Conservation (phyloP, 2,888 invertebrate genomes). For the Mesorhabditis belari region DNA sequence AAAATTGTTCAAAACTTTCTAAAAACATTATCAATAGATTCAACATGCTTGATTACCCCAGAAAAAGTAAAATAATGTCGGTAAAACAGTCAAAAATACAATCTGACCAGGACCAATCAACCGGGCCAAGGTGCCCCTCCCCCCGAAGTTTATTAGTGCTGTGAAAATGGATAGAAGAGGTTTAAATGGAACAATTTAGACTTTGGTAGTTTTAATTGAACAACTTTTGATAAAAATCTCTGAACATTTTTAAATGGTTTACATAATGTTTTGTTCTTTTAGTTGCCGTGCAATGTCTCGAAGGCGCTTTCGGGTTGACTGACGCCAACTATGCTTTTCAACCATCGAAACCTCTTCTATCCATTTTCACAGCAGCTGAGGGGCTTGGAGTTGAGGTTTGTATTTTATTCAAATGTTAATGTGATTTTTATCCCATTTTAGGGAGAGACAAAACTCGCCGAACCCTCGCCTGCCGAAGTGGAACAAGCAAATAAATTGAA, state of each 20-base stretch:
- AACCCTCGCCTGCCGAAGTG: conserved; percentile 54
- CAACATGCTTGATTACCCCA: too few relatives aligned
- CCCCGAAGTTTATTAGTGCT: conserved; percentile 42
- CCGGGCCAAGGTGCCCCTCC: too few relatives aligned
- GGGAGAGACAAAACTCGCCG: conserved; percentile 33
- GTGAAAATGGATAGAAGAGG: conserved; percentile 58
- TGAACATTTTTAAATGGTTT: too few relatives aligned
- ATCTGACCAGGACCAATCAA: not conserved
- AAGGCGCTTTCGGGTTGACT: conserved; percentile 75
- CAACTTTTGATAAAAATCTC: too few relatives aligned
- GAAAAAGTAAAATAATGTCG: too few relatives aligned
- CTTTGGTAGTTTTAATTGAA: too few relatives aligned
- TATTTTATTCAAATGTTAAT: not conserved
- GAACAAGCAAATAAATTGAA: conserved; percentile 75
- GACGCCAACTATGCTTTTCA: conserved; percentile 55
- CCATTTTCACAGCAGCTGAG: conserved; percentile 56
- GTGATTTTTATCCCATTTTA: conserved; percentile 2
- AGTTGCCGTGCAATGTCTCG: conserved; percentile 82
- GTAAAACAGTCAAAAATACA: too few relatives aligned
- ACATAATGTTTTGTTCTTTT: conserved; percentile 17
- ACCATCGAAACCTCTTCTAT: conserved; percentile 55
- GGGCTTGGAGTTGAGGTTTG: conserved; percentile 26
- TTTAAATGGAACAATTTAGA: too few relatives aligned
- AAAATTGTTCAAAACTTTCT: too few relatives aligned
- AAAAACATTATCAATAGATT: too few relatives aligned